Conservation (phyloP, 2,888 invertebrate species). For the Caenorhabditis parvicauda region DNA sequence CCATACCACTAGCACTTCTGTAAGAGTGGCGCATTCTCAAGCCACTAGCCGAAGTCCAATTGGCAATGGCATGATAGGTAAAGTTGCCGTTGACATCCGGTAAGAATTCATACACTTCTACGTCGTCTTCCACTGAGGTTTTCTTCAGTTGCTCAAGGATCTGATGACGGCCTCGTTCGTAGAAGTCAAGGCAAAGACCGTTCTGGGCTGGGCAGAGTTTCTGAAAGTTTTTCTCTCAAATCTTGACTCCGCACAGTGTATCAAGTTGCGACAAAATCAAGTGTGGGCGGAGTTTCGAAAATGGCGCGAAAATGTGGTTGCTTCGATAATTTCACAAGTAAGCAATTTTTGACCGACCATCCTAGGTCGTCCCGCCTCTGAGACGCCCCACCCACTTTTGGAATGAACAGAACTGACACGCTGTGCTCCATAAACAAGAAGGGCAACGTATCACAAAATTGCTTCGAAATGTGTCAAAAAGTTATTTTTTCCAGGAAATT, state of each 20-base stretch:
- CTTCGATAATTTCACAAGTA: no score
- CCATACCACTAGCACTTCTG: constrained; percentile 19
- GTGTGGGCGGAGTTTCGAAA: no score
- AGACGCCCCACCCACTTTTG: no score
- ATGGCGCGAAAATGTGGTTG: no score
- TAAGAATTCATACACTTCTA: constrained; percentile 55
- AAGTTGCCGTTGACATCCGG: constrained; percentile 38
- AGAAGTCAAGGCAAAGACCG: constrained; percentile 58
- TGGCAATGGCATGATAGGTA: constrained; percentile 58
- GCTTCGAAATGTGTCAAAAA: not conserved
- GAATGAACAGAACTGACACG: no score
- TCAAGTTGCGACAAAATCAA: no score
- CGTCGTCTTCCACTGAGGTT: constrained; percentile 46
- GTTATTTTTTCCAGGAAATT: not conserved
- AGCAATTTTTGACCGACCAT: no score
- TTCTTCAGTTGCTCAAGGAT: constrained; percentile 44
- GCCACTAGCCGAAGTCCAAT: constrained; percentile 58
- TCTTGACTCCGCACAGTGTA: no score
- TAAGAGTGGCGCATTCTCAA: constrained; percentile 43
- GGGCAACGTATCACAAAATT: no score
- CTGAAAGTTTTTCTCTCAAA: no score
- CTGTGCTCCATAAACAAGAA: no score
- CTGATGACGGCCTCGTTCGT: constrained; percentile 48
- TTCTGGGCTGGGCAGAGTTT: constrained; percentile 46
- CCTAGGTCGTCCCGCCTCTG: no score